These are phyloP conservation scores for Macrophya alboannulata DNA, from an alignment of 2,888 invertebrate genomes.

Conservation along the genomic window DNA sequence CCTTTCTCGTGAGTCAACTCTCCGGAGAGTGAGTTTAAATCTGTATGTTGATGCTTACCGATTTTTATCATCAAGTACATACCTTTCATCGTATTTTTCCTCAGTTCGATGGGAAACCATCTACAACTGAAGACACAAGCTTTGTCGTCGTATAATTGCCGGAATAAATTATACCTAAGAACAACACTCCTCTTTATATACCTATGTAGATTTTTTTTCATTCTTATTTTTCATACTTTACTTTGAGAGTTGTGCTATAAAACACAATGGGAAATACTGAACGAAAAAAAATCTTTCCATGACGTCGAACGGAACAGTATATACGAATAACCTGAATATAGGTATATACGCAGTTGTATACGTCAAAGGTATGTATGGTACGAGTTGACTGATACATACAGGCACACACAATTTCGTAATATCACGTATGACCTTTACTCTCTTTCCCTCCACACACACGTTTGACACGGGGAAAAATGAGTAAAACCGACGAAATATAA, in stretches of 20 bases:
- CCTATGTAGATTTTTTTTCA: background rate
- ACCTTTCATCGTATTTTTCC: background rate
- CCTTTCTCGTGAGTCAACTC: background rate
- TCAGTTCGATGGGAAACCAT: background rate
- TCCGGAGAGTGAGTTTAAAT: constrained; percentile 1
- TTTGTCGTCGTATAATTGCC: background rate
- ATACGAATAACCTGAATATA: constrained; percentile 4
- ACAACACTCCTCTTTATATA: background rate
- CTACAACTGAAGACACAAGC: background rate
- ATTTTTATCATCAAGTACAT: background rate
- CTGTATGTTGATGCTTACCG: background rate
- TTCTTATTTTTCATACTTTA: too few relatives aligned
- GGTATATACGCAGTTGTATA: background rate
- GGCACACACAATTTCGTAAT: background rate
- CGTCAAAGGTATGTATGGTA: background rate
- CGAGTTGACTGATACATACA: background rate
- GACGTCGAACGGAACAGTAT: background rate
- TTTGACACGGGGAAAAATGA: background rate
- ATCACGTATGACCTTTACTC: background rate
- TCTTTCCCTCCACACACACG: background rate
- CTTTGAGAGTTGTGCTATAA: background rate
- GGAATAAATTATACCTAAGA: constrained; percentile 23
- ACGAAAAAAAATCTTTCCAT: constrained; percentile 1
- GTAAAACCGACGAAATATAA: background rate
- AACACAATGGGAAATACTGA: background rate